These are phyloP conservation scores for Latheticus oryzae DNA, from an alignment of 2,888 invertebrate genomes.

Conservation along the genomic window DNA sequence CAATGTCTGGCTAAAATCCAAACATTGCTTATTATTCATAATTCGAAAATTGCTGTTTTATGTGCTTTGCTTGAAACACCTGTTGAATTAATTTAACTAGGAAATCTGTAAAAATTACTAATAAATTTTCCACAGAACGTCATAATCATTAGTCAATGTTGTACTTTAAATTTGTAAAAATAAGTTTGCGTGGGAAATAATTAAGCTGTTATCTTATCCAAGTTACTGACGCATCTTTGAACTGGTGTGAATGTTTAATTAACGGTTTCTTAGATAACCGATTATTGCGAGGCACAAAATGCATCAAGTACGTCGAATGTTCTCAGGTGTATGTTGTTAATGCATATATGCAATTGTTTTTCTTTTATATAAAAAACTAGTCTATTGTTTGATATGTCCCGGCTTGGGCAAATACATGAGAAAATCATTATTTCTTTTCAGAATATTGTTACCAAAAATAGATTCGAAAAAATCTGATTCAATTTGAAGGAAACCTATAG, in stretches of 20 bases:
- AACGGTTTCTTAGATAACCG: slow-evolving; percentile 48
- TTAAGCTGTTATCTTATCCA: slow-evolving; percentile 52
- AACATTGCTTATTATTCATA: slow-evolving; percentile 43
- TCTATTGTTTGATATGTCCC: no score
- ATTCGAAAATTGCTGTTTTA: slow-evolving; percentile 44
- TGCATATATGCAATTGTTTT: no score
- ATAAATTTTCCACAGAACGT: no score
- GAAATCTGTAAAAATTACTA: no score
- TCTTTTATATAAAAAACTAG: no score
- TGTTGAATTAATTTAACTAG: slow-evolving; percentile 45
- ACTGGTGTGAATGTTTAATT: slow-evolving; percentile 57
- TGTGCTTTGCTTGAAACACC: slow-evolving; percentile 44
- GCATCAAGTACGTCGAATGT: background rate
- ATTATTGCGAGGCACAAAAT: slow-evolving; percentile 8
- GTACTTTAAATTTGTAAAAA: no score
- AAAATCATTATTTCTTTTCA: no score
- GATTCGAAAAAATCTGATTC: no score
- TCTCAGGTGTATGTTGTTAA: background rate
- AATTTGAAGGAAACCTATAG: no score
- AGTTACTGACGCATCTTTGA: slow-evolving; percentile 52
- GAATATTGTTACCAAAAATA: no score
- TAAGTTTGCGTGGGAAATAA: slow-evolving; percentile 35
- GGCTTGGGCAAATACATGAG: no score
- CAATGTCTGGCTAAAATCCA: slow-evolving; percentile 47
- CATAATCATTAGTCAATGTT: no score